These are phyloP conservation scores for Hydrophis major DNA, from an alignment of 2,797 vertebrate genomes.

Conservation along the genomic window DNA sequence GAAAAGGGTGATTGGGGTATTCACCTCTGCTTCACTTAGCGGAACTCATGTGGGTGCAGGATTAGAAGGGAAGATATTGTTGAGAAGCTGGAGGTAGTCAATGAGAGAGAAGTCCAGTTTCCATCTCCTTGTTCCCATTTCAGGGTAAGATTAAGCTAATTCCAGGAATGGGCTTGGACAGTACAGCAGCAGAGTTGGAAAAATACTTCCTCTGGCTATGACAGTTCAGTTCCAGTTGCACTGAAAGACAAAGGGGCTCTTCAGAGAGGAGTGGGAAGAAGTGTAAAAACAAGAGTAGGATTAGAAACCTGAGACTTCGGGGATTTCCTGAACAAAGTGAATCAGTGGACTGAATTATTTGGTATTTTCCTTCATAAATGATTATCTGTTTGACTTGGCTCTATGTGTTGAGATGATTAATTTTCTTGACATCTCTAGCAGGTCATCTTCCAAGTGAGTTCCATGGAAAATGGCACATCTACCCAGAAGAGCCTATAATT, in stretches of 20 bases:
- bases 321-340: conserved; percentile 63
- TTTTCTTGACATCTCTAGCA: conserved; percentile 33
- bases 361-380: conserved; percentile 43
- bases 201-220: conserved; percentile 62
- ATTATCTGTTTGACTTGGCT: conserved; percentile 50
- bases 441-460: conserved; percentile 13
- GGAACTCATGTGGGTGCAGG: conserved; percentile 24
- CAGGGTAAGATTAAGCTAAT: conserved; percentile 57
- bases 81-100: conserved; percentile 20
- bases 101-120: conserved; percentile 46
- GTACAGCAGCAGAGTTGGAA: conserved; percentile 57
- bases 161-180: conserved; percentile 65
- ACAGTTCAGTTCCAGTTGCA: conserved; percentile 68
- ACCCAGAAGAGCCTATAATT: conserved; percentile 6
- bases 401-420: conserved; percentile 31
- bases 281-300: conserved; percentile 58
- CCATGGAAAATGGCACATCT: conserved; percentile 28
- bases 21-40: conserved; percentile 5
- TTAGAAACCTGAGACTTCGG: conserved; percentile 58
- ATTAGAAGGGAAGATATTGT: conserved; percentile 31
- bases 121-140: conserved; percentile 58
- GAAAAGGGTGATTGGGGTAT: not conserved
- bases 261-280: conserved; percentile 55
- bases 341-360: conserved; percentile 53
- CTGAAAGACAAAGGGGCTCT: conserved; percentile 65